A percentile compares a stretch with the other conserved stretches of the same genome.
phyloP scores from a whole-genome alignment of 2,797 vertebrate species.

The Chromobotia macracanthus region DNA sequence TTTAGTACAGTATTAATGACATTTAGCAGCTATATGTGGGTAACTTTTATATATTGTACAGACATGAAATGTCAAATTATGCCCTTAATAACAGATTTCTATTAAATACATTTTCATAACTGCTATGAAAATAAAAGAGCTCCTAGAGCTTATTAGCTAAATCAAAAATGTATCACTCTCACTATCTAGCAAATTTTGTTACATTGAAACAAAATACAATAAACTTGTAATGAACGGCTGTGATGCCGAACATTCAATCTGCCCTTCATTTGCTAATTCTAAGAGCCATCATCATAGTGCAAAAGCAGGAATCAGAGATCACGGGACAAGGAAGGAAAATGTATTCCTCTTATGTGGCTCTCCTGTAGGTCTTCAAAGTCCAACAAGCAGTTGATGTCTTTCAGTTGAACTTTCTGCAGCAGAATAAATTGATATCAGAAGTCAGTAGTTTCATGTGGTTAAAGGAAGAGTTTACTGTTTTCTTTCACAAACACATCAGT shows the following conservation, averaged over 20 bases:
- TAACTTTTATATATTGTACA: not conserved
- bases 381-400: slow-evolving; percentile 3
- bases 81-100: too few species aligned
- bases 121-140: slow-evolving; percentile 52
- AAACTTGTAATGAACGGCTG: slow-evolving; percentile 46
- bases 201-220: slow-evolving; percentile 49
- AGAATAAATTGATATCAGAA: not conserved
- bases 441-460: not conserved
- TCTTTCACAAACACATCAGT: too few species aligned
- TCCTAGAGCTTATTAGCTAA: slow-evolving; percentile 16
- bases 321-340: slow-evolving; percentile 57
- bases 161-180: slow-evolving; percentile 10
- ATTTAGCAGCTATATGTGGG: slow-evolving; percentile 46
- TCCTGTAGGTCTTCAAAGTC: slow-evolving; percentile 20
- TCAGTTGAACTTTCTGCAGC: slow-evolving; percentile 87
- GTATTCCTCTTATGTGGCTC: slow-evolving; percentile 53
- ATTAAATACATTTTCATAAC: slow-evolving; percentile 22
- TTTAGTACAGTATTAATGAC: not conserved
- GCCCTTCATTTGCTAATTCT: slow-evolving; percentile 51
- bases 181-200: not conserved
- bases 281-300: slow-evolving; percentile 73
- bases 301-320: slow-evolving; percentile 75
- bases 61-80: slow-evolving; percentile 29
- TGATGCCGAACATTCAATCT: slow-evolving; percentile 65
- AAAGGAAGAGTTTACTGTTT: too few species aligned